These are phyloP conservation scores for Arge pagana DNA, from an alignment of 2,888 invertebrate species.

Conservation along the genomic window DNA sequence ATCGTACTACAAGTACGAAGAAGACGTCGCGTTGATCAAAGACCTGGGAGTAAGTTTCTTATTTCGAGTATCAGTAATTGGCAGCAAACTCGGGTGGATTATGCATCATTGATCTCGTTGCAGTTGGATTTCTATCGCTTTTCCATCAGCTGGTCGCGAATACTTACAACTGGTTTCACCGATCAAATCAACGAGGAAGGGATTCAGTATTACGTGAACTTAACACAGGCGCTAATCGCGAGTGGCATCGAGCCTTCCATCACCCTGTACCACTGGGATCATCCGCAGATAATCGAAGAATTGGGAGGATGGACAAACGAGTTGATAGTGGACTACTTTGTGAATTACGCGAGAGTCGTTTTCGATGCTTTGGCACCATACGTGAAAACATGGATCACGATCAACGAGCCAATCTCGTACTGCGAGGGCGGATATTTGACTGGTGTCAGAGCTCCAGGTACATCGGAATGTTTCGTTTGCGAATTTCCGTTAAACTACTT, in stretches of 20 bases:
- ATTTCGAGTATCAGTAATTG: no score
- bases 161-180: constrained; percentile 71
- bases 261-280: constrained; percentile 73
- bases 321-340: constrained; percentile 66
- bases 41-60: no score
- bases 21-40: no score
- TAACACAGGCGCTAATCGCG: constrained; percentile 56
- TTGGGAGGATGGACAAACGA: constrained; percentile 71
- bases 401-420: not conserved
- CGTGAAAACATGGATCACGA: constrained; percentile 6
- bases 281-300: constrained; percentile 69
- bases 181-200: constrained; percentile 38
- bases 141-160: constrained; percentile 76
- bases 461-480: no score
- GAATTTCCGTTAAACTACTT: no score
- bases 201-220: constrained; percentile 56
- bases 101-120: not conserved
- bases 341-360: constrained; percentile 62
- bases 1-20: no score
- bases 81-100: no score
- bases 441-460: constrained; percentile 43
- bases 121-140: constrained; percentile 68
- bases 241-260: constrained; percentile 73
- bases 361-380: no score
- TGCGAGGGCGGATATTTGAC: not conserved